phyloP scores from a whole-genome alignment of 2,888 invertebrate species.

The Phymatocera aterrima region DNA sequence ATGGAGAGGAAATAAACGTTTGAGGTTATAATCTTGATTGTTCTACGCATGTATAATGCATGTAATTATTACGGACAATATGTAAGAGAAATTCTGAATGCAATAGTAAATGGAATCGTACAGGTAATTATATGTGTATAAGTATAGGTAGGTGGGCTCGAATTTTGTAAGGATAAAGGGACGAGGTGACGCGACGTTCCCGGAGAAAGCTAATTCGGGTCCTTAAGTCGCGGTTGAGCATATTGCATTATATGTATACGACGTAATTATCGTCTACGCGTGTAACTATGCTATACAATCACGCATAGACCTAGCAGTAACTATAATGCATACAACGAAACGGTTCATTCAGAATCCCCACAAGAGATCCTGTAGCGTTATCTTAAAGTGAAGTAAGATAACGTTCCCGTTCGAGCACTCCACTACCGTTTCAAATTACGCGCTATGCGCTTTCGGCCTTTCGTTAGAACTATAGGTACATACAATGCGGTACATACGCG shows the following conservation, averaged over 20 bases:
- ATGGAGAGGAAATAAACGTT: neutral
- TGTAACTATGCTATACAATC: too few relatives aligned
- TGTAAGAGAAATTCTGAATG: conserved; percentile 31
- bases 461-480: too few relatives aligned
- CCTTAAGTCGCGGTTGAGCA: too few relatives aligned
- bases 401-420: neutral
- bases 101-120: conserved; percentile 28
- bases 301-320: too few relatives aligned
- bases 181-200: too few relatives aligned
- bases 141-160: too few relatives aligned
- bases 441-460: neutral
- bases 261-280: too few relatives aligned
- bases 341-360: conserved; percentile 52
- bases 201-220: too few relatives aligned
- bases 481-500: neutral
- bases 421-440: conserved; percentile 47
- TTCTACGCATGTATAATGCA: too few relatives aligned
- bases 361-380: conserved; percentile 33
- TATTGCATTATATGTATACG: too few relatives aligned
- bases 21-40: neutral
- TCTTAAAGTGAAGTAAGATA: conserved; percentile 48
- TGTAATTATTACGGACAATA: neutral
- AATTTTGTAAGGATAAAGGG: too few relatives aligned
- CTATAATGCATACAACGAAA: conserved; percentile 9
- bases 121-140: too few relatives aligned